A percentile compares a stretch with the other conserved stretches of the same genome.
Evolutionary conservation across 2,797 vertebrate species (phyloP).

Genomic region (Uromys caudimaculatus): DNA sequence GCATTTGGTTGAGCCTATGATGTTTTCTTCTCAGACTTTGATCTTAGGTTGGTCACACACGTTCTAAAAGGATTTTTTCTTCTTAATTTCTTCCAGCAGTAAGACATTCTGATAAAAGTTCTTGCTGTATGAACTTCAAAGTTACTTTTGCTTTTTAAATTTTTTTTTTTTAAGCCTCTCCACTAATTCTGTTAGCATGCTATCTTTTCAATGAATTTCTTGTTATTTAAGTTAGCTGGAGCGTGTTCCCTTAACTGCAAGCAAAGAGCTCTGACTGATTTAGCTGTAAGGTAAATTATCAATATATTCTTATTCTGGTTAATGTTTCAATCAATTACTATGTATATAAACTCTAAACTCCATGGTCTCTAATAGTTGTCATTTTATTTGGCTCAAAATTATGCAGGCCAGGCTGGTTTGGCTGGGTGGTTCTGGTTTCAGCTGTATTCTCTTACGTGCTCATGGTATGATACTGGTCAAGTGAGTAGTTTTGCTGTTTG

Average conservation of each 20-base stretch:
- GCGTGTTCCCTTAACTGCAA: background rate
- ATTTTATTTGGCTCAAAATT: background rate
- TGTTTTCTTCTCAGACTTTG: background rate
- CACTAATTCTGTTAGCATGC: background rate
- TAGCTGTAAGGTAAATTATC: background rate
- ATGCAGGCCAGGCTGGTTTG: background rate
- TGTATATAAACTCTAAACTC: background rate
- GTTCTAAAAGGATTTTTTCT: background rate
- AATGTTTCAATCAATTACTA: background rate
- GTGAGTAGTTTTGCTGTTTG: background rate
- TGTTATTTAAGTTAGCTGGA: background rate
- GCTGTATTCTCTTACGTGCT: background rate
- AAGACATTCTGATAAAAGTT: background rate
- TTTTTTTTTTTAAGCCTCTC: background rate
- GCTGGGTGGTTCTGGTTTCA: background rate
- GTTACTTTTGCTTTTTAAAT: background rate
- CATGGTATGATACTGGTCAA: background rate
- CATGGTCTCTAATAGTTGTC: background rate
- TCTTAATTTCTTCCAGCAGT: background rate
- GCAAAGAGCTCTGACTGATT: background rate
- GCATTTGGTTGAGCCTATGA: rapidly evolving
- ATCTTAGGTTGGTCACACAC: background rate
- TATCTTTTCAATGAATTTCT: background rate
- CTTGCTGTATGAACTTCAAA: background rate
- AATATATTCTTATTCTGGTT: background rate